A percentile compares a stretch with the other conserved stretches of the same genome.
These are phyloP conservation scores for Macrochelys suwanniensis DNA, from an alignment of 2,797 vertebrate species.

Conservation along the genomic window DNA sequence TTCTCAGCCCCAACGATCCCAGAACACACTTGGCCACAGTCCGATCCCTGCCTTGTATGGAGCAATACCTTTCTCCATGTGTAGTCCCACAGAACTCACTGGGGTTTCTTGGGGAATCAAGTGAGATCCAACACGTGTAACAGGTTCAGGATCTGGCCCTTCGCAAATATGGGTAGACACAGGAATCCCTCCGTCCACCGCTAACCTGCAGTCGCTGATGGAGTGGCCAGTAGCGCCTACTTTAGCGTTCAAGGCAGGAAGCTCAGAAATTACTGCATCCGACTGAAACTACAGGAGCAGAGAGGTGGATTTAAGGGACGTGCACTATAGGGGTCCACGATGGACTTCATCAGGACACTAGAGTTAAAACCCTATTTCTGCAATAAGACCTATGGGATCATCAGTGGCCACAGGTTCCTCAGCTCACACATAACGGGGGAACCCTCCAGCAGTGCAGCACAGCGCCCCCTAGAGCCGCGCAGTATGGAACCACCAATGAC, in stretches of 20 bases:
- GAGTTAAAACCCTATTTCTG: accelerated
- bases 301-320: not conserved
- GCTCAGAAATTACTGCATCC: not conserved
- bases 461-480: not conserved
- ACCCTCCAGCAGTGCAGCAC: not conserved
- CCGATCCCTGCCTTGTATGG: not conserved
- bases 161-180: not conserved
- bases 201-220: not conserved
- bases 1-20: not conserved
- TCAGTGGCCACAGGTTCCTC: not conserved
- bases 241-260: accelerated
- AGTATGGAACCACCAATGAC: not conserved
- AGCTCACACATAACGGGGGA: not conserved
- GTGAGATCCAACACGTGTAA: not conserved
- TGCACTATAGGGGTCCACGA: accelerated
- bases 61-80: not conserved
- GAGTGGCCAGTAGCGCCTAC: not conserved
- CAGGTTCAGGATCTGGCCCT: not conserved
- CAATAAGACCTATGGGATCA: accelerated
- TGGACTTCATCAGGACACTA: not conserved
- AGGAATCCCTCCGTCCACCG: not conserved
- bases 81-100: not conserved
- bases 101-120: not conserved
- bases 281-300: not conserved
- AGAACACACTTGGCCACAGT: not conserved